Evolutionary conservation across 2,113 vertebrate species (phyloP), one percentile per base, ranked within the genome.

Genomic region (Sander lucioperca): DNA sequence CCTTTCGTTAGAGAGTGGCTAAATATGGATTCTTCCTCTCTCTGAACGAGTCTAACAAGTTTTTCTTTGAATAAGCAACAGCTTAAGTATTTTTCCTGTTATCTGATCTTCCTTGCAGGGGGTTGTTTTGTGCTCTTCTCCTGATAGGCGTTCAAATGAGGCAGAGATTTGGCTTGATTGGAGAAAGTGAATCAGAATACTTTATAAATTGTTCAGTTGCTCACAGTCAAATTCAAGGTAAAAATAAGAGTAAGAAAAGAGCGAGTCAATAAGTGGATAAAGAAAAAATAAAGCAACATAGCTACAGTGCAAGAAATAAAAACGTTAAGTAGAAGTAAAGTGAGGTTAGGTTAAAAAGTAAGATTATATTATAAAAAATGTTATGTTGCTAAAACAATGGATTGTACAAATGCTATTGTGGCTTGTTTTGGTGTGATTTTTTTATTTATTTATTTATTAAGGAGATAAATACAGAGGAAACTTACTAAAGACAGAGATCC

Each of bases 1-100:
- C 10, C 45, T 64, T 59, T 68, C 2, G 12, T 79, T 39, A 56
- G 50, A 53, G 12, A 39, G 2, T 21, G 50, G 43, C 69, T 71
- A 54, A 63, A 78, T 73, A 74, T 81, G 64, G 63, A 82, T 86
- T 65, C 45, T 59, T 64, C 70, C 43, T 21, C 3, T 47, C 36
- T 77, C 45, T 68, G 65, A 89, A 91, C 83, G 25, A 64, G 86
- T 87, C 80, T 9, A 56, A 72, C 83, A 45, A 75, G 88, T 88
- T 92, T 71, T 14, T 79, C 1, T 57, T 70, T 5, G 0, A 71
- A 77, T 33, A 53, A 69, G 45, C 51, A 36, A n/a, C 45, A 65
- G 70, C 21, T 48, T 16, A 36, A 11, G n/a, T 72, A 13, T 77
- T 67, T 74, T 69, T 50, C 13, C 39, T 65, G 5, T n/a, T 15